A percentile compares a stretch with the other conserved stretches of the same genome.
Evolutionary conservation across 2,113 vertebrate genomes (phyloP).

Genomic region (Eudyptes chrysolophus): DNA sequence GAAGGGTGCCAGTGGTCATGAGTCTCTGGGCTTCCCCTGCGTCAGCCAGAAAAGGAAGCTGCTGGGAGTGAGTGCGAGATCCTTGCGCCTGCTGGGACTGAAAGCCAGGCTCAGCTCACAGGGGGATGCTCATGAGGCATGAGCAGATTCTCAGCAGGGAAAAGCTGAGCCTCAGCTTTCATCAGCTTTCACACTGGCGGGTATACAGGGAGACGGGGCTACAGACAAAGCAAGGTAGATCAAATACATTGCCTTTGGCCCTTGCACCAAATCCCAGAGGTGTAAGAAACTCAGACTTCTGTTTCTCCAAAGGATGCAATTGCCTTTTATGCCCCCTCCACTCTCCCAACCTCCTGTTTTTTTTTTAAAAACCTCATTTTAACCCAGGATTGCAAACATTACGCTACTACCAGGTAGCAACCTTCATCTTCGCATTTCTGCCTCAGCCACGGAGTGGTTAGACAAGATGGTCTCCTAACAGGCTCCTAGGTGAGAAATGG

Average conservation of each 20-base stretch:
- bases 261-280: neutral
- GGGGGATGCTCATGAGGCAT: neutral
- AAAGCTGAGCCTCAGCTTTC: neutral
- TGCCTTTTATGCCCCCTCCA: neutral
- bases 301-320: neutral
- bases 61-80: accelerated
- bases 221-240: neutral
- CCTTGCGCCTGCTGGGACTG: accelerated
- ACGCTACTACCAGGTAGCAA: neutral
- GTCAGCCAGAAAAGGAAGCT: neutral
- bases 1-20: neutral
- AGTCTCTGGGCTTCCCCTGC: neutral
- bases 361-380: neutral
- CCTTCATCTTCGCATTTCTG: neutral
- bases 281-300: neutral
- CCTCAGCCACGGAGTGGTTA: neutral
- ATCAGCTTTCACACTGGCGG: neutral
- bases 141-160: neutral
- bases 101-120: neutral
- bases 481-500: neutral
- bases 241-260: neutral
- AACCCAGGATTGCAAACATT: neutral
- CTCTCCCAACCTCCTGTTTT: neutral
- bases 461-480: neutral
- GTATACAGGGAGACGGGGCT: neutral